Base-by-base conservation (phyloP, 1,140 invertebrate genomes). In the Drosophila saltans region DNA sequence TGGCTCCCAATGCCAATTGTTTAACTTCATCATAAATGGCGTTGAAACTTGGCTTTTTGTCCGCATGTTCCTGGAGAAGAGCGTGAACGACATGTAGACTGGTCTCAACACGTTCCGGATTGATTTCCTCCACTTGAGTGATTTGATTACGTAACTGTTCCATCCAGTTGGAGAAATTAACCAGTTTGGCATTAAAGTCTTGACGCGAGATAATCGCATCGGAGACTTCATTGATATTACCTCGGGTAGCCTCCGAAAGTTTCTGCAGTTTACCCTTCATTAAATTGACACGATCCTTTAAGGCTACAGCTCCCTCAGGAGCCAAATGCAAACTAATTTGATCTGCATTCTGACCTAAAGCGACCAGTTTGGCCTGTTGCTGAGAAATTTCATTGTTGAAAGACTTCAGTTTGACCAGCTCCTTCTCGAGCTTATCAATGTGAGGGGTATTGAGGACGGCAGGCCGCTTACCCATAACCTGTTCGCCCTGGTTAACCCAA, bases 141-240 rank as follows among this genome's bases (percentile, higher is more conserved):
- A 97, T 94, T 79, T 96, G 95, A 21, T 94, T 93, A 77, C 95
- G 94, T 55, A 97, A 93, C 63, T 96, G 94, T 52, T 96, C 95
- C 92, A 98, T 95, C 97, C 97, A 98, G 60, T 95, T 96, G 57
- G 96, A 95, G 85, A 98, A 97, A 73, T 96, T 95, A 9, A 95
- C 94, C 56, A 98, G 93, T 88, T 96, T 96, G 26, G 95, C 95
- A 79, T 97, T 95, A 76, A 98, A 97, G 90, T 98, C 97, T 93
- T 98, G 96, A 76, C 95, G 93, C 2, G 95, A 94, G 41, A 97
- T 94, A 36, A 97, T 95, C 24, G 96, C 94, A 90, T 97, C 96
- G 4, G 96, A 97, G 0, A 97, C 92, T 43, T 95, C 93, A 90
- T 97, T 97, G 33, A 97, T 96, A 91, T 95, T 95, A 21, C 94